Evolutionary conservation across 2,888 invertebrate species (phyloP), one percentile per base, ranked within the genome.

Genomic region (Schizaphis graminum): DNA sequence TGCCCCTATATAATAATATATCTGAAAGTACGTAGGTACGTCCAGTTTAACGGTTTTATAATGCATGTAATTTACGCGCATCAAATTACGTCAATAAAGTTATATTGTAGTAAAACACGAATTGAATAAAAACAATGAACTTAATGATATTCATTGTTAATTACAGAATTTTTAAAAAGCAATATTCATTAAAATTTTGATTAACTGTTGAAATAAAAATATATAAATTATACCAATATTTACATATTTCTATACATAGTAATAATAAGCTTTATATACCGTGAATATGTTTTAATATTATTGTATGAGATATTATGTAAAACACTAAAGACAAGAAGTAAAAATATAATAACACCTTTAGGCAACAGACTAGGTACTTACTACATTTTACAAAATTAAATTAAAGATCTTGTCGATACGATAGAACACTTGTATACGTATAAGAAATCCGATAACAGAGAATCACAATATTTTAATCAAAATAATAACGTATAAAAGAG

Each of bases 311-410:
- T 91, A 77, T 53, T 77, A 91, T 91, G 91, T 84, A 84, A 41
- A 91, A 91, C 53, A 84, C 41, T 11, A n/a, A 91, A 35, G 77
- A 84, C 77, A 91, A 91, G 53, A 41, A 91, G 53, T 41, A 91
- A 84, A 90, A 47, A 67, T 16, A 49, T 77, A 91, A 91, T 84
- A 28, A 84, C 53, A 53, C 84, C 91, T 91, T 91, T 84, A 91
- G 91, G 91, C 84, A 77, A 91, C 91, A 91, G 91, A 91, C 90
- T 90, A 26, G 24, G 47, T 89, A 89, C 77, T 77, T 77, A 87
- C 67, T 90, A 67, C 91, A 26, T 56, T 84, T 84, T 77, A 84
- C 77, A 91, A 91, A 91, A 91, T 91, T 28, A 84, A 91, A 91
- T 91, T 84, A 84, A n/a, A 91, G 41, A 84, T 91, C 53, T 53